Evolutionary conservation across 2,888 invertebrate species (phyloP), one percentile per base, ranked within the genome.

Genomic region (Hanleya hanleyi): DNA sequence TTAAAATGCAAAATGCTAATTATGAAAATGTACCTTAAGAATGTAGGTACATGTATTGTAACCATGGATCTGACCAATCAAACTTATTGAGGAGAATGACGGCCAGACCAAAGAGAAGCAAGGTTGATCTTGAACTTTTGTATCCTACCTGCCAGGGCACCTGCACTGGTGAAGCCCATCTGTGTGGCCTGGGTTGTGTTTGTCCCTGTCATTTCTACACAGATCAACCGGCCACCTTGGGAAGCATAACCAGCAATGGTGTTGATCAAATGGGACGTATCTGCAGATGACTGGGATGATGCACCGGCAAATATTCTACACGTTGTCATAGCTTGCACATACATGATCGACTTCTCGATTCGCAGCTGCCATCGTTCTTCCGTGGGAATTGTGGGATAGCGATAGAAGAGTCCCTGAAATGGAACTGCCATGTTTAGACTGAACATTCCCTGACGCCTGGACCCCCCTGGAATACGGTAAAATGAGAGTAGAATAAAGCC

Each of bases 291-390:
- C 32, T 57, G 57, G 2, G 3, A 29, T 29, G 57, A 7, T 22
- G 57, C 57, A 29, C 57, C 57, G 18, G 15, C 12, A 9, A 57
- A 57, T 15, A 57, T 57, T 4, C 57, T 22, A 18, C 22, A 4
- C 15, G 7, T 7, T 3, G 57, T 57, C 57, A 57, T 57, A 32
- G 57, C 57, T 2, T 57, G 57, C 1, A 57, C 57, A 26, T 57
- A 77, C 77, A 74, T 78, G 69, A 74, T 67, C 0, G 86, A 84
- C 70, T 88, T 89, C 50, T 84, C 85, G 33, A 88, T 80, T 5
- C 78, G 76, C 36, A 89, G 68, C 57, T 81, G 75, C 83, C 83
- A 88, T 36, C 75, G 72, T 57, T 84, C 81, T 7, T 73, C 69
- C 12, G 32, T 64, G 32, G 80, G 81, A 26, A 75, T 77, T 12